Base-by-base conservation (phyloP, 2,888 invertebrate species). In the Microchrysa polita region DNA sequence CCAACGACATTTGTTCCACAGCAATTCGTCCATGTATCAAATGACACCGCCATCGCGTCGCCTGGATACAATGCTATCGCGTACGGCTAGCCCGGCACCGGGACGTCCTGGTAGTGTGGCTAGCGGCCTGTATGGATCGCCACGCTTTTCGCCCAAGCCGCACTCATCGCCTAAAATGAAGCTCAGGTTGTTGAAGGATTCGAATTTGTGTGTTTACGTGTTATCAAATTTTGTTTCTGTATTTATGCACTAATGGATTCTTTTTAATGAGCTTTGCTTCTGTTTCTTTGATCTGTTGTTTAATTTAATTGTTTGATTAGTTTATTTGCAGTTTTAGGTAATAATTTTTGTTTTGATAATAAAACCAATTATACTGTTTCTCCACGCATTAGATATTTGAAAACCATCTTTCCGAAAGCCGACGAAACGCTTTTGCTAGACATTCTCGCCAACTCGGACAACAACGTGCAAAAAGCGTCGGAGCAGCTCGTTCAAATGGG, bases 141-240 rank as follows among this genome's bases (percentile, higher is more conserved):
- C 88, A 55, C 86, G 89, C 22, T 88, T 87, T 78, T 87, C 88
- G 73, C 87, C 88, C 34, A 87, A 88, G 79, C 90, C 92, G 77
- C 94, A 93, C 80, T 92, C 93, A 79, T 95, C 94, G 81, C 95
- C 95, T 77, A 95, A 95, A 88, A 92, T 96, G 91, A 95, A 96
- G 87, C 88, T 95, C 85, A 95, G 95, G 95, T 95, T n/a, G n/a
- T n/a, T 80, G 86, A 81, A 42, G 27, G 22, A 52, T 63, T 74
- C 74, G 52, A 18, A 61, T 69, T 75, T 74, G 27, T 34, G 27
- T 34, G 27, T 5, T 34, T 34, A 34, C 27, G 2, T 7, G 27
- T 34, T 57, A 40, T n/a, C n/a, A 34, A 73, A 22, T 74, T 40
- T 71, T 44, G 20, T 69, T 34, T 34, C 27, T 34, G 27, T 34